Conservation (phyloP, 2,888 invertebrate species). For the Tachystola acroxantha region DNA sequence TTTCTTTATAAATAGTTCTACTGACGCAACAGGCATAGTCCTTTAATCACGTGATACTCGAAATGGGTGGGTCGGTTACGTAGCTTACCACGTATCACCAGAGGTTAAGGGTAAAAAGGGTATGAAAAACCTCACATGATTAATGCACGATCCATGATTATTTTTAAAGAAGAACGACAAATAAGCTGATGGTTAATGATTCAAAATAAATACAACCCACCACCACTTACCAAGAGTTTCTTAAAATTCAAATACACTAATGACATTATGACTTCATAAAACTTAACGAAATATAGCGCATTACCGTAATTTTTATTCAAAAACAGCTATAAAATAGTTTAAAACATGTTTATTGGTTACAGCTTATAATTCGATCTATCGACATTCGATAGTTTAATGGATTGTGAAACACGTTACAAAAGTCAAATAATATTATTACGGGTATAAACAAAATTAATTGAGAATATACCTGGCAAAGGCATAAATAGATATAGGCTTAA, state of each 20-base stretch:
- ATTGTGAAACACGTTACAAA: constrained; percentile 10
- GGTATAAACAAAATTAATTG: neutral
- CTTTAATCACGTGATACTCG: too few relatives aligned
- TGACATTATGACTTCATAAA: neutral
- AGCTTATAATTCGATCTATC: constrained; percentile 9
- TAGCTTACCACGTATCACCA: too few relatives aligned
- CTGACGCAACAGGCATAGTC: too few relatives aligned
- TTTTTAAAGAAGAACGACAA: too few relatives aligned
- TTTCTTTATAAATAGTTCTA: too few relatives aligned
- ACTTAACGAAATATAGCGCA: neutral
- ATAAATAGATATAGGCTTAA: too few relatives aligned
- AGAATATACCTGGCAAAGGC: neutral
- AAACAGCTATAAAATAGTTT: neutral
- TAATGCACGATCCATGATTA: too few relatives aligned
- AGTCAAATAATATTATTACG: neutral
- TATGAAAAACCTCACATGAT: too few relatives aligned
- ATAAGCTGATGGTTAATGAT: too few relatives aligned
- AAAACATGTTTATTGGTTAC: constrained; percentile 1
- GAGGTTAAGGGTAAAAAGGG: too few relatives aligned
- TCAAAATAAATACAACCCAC: too few relatives aligned
- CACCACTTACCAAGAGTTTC: neutral
- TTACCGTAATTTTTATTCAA: neutral
- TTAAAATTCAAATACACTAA: neutral
- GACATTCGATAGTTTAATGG: constrained; percentile 9
- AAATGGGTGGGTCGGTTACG: too few relatives aligned